Evolutionary conservation across 2,113 vertebrate genomes (phyloP), one percentile per base, ranked within the genome.

Genomic region (Argyrosomus japonicus): DNA sequence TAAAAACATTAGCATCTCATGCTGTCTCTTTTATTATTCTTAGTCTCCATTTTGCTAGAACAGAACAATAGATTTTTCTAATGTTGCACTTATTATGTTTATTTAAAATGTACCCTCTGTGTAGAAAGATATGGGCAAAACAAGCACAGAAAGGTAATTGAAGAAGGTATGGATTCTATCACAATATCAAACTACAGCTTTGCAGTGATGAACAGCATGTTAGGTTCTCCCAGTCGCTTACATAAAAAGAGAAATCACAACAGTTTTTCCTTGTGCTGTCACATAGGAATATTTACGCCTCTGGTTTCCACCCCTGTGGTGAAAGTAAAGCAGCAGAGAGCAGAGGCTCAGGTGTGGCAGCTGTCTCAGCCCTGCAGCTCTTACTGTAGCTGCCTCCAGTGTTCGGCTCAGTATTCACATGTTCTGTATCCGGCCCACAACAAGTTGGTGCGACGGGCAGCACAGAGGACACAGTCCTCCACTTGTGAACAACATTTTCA

Each of bases 11-110:
- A 58, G 5, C 58, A 19, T 17, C 12, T 14, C 32, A 54, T 7
- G 29, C 40, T 13, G 47, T 7, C 8, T 27, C 14, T 40, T 11
- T 40, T 40, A 19, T 27, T 62, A 5, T 6, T 25, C 2, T 10
- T 21, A 2, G 9, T 5, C 9, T 56, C 45, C 6, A 3, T 29
- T 54, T 36, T n/a, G 8, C 43, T 21, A 17, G 27, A 62, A 65
- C 27, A 19, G n/a, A 77, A 68, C 25, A 82, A 60, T 21, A 68
- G 62, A 76, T 85, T 76, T 74, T 64, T 79, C 62, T 78, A 76
- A 5, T 85, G 74, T 61, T 70, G 45, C 54, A 32, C 67, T 91
- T 76, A 90, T 88, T 89, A 82, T 89, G 73, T 77, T 18, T 43
- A 32, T 72, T 68, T 58, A 69, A 80, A 83, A 60, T 19, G 58